These are phyloP conservation scores for Cherax destructor DNA, from an alignment of 1,140 invertebrate genomes.

Conservation along the genomic window DNA sequence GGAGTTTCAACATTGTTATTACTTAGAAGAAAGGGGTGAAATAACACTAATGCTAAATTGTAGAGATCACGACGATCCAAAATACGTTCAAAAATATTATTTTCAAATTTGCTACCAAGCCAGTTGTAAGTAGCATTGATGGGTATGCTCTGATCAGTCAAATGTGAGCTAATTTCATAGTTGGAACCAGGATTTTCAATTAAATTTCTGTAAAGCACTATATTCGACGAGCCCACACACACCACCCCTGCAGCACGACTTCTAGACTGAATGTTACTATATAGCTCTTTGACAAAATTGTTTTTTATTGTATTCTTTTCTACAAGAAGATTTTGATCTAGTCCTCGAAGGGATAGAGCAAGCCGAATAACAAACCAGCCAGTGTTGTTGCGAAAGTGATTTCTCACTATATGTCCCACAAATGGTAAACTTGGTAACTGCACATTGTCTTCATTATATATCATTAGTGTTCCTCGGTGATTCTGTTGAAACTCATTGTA, in stretches of 20 bases:
- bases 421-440: constrained; percentile 82
- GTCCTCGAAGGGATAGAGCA: constrained; percentile 85
- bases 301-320: constrained; percentile 91
- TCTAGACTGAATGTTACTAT: constrained; percentile 86
- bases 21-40: constrained; percentile 89
- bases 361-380: constrained; percentile 92
- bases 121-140: constrained; percentile 97
- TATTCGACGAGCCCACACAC: constrained; percentile 89
- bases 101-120: constrained; percentile 88
- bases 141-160: constrained; percentile 94
- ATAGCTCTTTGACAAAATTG: constrained; percentile 93
- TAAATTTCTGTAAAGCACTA: constrained; percentile 92
- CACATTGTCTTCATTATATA: constrained; percentile 89
- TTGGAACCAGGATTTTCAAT: constrained; percentile 92
- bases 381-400: constrained; percentile 90
- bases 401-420: constrained; percentile 87
- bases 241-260: constrained; percentile 93
- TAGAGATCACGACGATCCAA: constrained; percentile 95
- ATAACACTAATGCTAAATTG: constrained; percentile 91
- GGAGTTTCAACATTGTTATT: constrained; percentile 88
- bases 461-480: constrained; percentile 87
- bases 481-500: constrained; percentile 92
- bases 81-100: constrained; percentile 83
- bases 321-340: constrained; percentile 86
- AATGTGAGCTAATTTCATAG: constrained; percentile 96